Base-by-base conservation (phyloP, 2,113 vertebrate genomes). In the Microcebus griseorufus region DNA sequence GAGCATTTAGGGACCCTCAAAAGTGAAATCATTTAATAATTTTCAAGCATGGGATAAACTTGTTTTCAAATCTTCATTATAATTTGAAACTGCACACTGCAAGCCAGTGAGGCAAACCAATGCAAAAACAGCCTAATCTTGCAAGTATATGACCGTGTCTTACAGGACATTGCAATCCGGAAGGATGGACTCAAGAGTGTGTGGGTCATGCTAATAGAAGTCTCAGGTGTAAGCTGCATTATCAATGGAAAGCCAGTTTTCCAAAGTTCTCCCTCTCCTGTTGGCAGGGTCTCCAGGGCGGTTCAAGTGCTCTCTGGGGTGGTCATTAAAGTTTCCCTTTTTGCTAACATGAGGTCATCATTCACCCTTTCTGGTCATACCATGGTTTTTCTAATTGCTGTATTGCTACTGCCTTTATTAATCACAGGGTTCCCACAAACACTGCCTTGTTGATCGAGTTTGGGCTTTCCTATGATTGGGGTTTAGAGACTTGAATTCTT, bases 21-120 rank as follows among this genome's bases (percentile, higher is more conserved):
- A 92, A 64, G 29, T 34, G 55, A 91, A 93, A 62, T 88, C 65
- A 84, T 32, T 89, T 90, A 87, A 72, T 90, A 37, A 80, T 62
- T 75, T 94, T 22, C 90, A 84, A 76, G 51, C 22, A 37, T 80
- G 83, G 70, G 60, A 69, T 85, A 64, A 93, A 76, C 3, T 67
- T 39, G 16, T 37, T 65, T 75, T n/a, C 34, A 87, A 88, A 72
- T 2, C 7, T 25, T 85, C 86, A 42, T 88, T 32, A 93, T 67
- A 18, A 67, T 76, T 83, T 81, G 20, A 39, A 90, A 14, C 13
- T 73, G 78, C 34, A 76, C 39, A 37, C 11, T 64, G 89, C 69
- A 87, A 90, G 48, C 6, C 60, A 90, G 48, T 62, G 48, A 91
- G 11, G 45, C 75, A 81, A 78, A 55, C 10, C 23, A 60, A 27